These are phyloP conservation scores for Ornithorhynchus anatinus DNA, from an alignment of 2,113 vertebrate genomes.

Conservation along the genomic window DNA sequence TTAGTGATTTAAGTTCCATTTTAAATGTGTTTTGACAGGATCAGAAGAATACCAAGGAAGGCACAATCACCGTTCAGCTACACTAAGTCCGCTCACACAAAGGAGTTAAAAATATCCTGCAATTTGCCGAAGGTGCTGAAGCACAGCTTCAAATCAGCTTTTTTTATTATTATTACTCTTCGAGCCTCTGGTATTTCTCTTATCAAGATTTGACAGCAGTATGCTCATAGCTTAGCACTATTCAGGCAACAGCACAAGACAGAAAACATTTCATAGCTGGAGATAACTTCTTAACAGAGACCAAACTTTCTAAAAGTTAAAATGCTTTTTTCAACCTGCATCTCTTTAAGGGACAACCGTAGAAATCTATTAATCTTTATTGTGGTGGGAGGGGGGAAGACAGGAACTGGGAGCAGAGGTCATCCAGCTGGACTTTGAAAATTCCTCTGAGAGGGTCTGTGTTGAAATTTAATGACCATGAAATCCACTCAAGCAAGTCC, in stretches of 20 bases:
- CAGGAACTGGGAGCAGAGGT: not conserved
- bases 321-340: not conserved
- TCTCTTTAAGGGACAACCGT: not conserved
- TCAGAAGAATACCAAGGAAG: not conserved
- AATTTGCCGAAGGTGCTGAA: conserved; percentile 27
- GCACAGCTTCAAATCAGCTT: conserved; percentile 8
- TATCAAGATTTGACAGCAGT: conserved; percentile 35
- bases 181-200: conserved; percentile 41
- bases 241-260: not conserved
- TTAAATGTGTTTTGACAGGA: conserved; percentile 30
- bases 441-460: not conserved
- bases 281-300: conserved; percentile 37
- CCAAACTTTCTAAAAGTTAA: conserved; percentile 37
- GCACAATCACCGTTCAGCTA: not conserved
- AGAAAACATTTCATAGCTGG: conserved; percentile 15
- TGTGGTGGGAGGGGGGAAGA: not conserved
- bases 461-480: conserved; percentile 7
- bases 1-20: not conserved
- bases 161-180: conserved; percentile 45
- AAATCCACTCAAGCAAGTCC: not conserved
- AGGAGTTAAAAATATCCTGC: conserved; percentile 31
- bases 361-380: not conserved
- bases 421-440: not conserved
- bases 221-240: conserved; percentile 9
- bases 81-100: not conserved